These are phyloP conservation scores for Scaptomyza caliginosa DNA, from an alignment of 2,888 invertebrate genomes.

Conservation along the genomic window DNA sequence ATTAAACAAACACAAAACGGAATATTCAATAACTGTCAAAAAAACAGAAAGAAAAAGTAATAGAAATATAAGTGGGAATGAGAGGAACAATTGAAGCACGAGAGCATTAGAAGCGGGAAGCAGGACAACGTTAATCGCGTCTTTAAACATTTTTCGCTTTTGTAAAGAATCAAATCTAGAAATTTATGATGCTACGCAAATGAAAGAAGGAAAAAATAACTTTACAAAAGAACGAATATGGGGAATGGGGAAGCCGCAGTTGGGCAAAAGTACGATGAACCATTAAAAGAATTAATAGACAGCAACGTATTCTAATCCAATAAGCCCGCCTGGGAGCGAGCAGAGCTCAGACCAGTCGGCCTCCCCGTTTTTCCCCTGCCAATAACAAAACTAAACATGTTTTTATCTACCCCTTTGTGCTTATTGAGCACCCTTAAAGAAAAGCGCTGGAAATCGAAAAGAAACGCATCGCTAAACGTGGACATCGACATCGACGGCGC, in stretches of 20 bases:
- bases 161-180: conserved; percentile 22
- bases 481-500: conserved; percentile 39
- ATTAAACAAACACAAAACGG: conserved; percentile 78
- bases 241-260: conserved; percentile 35
- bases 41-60: too few species aligned
- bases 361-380: too few species aligned
- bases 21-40: conserved; percentile 71
- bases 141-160: conserved; percentile 34
- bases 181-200: neutral
- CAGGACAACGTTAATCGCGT: conserved; percentile 65
- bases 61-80: conserved; percentile 12
- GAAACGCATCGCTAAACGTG: conserved; percentile 63
- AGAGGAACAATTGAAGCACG: conserved; percentile 7
- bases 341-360: conserved; percentile 8
- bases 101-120: conserved; percentile 38
- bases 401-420: conserved; percentile 59
- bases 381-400: neutral
- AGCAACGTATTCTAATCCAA: conserved; percentile 64
- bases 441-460: conserved; percentile 35
- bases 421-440: conserved; percentile 21
- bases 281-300: conserved; percentile 62
- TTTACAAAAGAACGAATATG: conserved; percentile 5
- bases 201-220: neutral
- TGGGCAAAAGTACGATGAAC: conserved; percentile 26
- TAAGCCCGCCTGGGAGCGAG: conserved; percentile 47